A percentile compares a stretch with the other conserved stretches of the same genome.
Evolutionary conservation across 2,797 vertebrate genomes (phyloP).

Genomic region (Enteromius trimaculatus): DNA sequence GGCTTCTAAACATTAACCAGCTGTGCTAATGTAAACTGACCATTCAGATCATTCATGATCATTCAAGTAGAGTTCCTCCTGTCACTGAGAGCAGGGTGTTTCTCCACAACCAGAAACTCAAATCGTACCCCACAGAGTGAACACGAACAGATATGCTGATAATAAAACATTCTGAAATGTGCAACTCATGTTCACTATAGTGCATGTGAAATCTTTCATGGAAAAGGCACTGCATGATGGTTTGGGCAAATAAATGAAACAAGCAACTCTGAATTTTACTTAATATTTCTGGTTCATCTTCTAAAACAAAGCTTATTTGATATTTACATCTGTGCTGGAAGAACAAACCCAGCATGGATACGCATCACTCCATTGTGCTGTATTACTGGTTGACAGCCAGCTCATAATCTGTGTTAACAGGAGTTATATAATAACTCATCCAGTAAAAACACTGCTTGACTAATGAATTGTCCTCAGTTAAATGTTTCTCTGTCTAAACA

Average conservation of each 20-base stretch:
- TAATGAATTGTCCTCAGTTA: constrained; percentile 39
- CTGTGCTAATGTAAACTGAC: background rate
- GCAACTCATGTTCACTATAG: background rate
- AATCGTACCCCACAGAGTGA: background rate
- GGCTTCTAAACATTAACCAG: constrained; percentile 9
- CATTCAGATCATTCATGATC: background rate
- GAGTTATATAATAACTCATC: constrained; percentile 42
- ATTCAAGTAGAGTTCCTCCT: background rate
- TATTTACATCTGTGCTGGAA: background rate
- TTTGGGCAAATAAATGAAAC: background rate
- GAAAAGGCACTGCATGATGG: background rate
- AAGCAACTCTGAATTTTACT: background rate
- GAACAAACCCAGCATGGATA: no score
- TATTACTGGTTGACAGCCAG: constrained; percentile 22
- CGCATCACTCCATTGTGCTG: background rate
- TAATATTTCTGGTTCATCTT: background rate
- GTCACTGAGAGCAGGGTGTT: background rate
- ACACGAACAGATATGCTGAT: background rate
- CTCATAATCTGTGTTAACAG: constrained; percentile 40
- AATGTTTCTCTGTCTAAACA: constrained; percentile 44
- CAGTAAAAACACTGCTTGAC: constrained; percentile 34
- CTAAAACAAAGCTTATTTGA: background rate
- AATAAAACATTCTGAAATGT: background rate
- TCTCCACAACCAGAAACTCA: background rate
- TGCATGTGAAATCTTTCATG: background rate